Conservation (phyloP, 2,888 invertebrate genomes). For the Craniophora ligustri region DNA sequence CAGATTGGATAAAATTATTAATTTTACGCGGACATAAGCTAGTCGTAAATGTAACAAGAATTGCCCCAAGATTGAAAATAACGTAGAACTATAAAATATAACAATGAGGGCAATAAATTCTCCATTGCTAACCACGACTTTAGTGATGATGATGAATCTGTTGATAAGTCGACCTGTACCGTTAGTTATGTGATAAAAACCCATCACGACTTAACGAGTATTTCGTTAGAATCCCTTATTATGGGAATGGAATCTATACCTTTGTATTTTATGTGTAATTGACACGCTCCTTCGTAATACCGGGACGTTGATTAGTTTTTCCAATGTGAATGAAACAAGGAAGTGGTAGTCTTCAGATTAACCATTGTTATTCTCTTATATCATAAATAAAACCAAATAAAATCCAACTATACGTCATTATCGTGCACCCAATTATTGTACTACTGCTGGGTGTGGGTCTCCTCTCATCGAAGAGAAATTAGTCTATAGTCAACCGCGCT, state of each 20-base stretch:
- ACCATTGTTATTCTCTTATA: too few relatives aligned
- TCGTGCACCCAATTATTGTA: too few relatives aligned
- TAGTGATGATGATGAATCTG: slow-evolving; percentile 12
- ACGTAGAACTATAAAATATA: slow-evolving; percentile 48
- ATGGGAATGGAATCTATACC: slow-evolving; percentile 31
- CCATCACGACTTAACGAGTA: slow-evolving; percentile 3
- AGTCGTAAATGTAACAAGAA: too few relatives aligned
- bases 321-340: slow-evolving; percentile 6
- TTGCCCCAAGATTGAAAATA: too few relatives aligned
- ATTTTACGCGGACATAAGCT: too few relatives aligned
- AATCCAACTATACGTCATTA: too few relatives aligned
- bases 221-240: slow-evolving; percentile 25
- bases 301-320: too few relatives aligned
- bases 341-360: slow-evolving; percentile 16
- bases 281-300: slow-evolving; percentile 39
- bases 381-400: too few relatives aligned
- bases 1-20: too few relatives aligned
- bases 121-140: slow-evolving; percentile 16
- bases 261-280: slow-evolving; percentile 23
- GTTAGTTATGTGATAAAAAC: slow-evolving; percentile 18
- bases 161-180: slow-evolving; percentile 5
- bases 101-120: slow-evolving; percentile 30
- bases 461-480: too few relatives aligned
- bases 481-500: too few relatives aligned
- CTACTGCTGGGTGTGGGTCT: too few relatives aligned